Evolutionary conservation across 2,113 vertebrate species (phyloP).

Genomic region (Eubucco bourcierii): DNA sequence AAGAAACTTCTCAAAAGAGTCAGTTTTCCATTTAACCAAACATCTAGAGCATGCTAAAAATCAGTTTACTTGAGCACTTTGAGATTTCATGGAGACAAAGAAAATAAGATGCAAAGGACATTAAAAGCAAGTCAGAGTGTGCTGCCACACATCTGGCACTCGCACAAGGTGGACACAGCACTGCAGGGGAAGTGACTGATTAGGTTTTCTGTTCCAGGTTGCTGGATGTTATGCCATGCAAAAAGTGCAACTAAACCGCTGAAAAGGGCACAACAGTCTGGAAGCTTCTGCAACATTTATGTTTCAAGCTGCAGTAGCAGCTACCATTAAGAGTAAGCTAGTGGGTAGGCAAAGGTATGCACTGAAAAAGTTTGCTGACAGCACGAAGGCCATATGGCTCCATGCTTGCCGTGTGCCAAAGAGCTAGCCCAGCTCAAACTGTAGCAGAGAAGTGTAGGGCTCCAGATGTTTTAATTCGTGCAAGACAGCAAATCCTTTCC

Average conservation of each 20-base stretch:
- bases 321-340: neutral
- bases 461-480: slow-evolving; percentile 61
- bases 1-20: neutral
- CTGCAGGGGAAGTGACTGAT: neutral
- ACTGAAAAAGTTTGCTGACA: slow-evolving; percentile 32
- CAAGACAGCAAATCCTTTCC: slow-evolving; percentile 39
- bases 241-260: neutral
- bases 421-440: neutral
- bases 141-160: neutral
- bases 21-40: neutral
- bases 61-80: fast-evolving
- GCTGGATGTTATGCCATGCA: neutral
- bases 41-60: neutral
- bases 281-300: neutral
- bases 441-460: neutral
- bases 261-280: neutral
- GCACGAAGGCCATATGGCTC: neutral
- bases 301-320: neutral
- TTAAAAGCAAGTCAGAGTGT: neutral
- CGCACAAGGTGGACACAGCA: neutral
- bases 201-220: neutral
- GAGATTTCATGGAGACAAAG: neutral
- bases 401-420: neutral
- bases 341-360: neutral
- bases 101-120: neutral